A percentile compares a stretch with the other conserved stretches of the same genome.
These are phyloP conservation scores for Calosoma granatense DNA, from an alignment of 1,140 invertebrate genomes.

Conservation along the genomic window DNA sequence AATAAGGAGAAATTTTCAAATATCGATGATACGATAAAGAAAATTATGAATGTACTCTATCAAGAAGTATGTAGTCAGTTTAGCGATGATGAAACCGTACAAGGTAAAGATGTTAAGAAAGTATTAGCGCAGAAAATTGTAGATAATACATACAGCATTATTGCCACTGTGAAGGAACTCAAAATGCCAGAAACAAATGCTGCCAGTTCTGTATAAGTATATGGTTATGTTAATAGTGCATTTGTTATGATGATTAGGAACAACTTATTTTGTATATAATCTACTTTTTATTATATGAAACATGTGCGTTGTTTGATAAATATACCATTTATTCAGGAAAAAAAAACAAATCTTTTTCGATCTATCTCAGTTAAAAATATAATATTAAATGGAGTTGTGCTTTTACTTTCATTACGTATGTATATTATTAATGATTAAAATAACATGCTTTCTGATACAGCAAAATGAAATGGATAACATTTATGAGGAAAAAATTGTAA, in stretches of 20 bases:
- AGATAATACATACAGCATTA: background rate
- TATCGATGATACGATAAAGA: background rate
- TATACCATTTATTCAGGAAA: too few relatives aligned
- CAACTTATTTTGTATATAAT: too few relatives aligned
- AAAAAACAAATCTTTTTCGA: background rate
- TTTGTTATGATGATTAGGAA: too few relatives aligned
- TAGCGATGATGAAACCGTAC: background rate
- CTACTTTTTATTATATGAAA: too few relatives aligned
- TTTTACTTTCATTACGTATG: background rate
- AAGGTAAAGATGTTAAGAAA: background rate
- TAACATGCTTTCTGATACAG: background rate
- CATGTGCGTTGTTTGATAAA: too few relatives aligned
- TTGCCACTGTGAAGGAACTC: background rate
- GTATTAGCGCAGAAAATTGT: background rate
- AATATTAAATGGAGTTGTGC: background rate
- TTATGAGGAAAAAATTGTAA: background rate
- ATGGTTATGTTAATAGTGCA: too few relatives aligned
- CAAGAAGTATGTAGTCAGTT: background rate
- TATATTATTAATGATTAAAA: background rate
- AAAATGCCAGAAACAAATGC: background rate
- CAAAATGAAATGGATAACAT: background rate
- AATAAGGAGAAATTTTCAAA: background rate
- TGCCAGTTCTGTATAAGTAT: too few relatives aligned
- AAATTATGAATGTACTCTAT: background rate
- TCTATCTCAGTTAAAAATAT: background rate